phyloP scores from a whole-genome alignment of 2,797 vertebrate species.

The Lemur catta region DNA sequence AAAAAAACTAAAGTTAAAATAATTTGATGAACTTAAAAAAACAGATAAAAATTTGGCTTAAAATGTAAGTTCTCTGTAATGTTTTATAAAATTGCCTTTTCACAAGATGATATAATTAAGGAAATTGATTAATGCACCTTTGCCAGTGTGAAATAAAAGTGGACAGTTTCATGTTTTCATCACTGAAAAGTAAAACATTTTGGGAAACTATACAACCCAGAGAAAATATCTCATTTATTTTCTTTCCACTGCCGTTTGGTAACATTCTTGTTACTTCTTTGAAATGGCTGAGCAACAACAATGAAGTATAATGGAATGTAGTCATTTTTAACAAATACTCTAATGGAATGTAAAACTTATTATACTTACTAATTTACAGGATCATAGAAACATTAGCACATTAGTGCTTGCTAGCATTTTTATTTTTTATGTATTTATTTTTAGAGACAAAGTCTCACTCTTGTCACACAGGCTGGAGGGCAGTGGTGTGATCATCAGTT shows the following conservation, averaged over 20 bases:
- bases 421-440: not conserved
- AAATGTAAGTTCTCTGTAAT: not conserved
- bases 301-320: not conserved
- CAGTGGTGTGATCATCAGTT: too few species aligned
- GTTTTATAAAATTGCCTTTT: constrained; percentile 16
- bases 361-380: not conserved
- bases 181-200: constrained; percentile 8
- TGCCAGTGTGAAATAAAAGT: not conserved
- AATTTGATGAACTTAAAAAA: not conserved
- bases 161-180: not conserved
- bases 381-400: not conserved
- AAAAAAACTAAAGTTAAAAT: not conserved
- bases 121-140: not conserved
- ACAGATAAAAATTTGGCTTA: not conserved
- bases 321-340: not conserved
- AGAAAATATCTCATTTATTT: not conserved
- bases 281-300: not conserved
- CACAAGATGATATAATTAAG: not conserved
- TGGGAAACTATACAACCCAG: not conserved
- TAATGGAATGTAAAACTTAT: not conserved
- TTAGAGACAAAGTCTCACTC: not conserved
- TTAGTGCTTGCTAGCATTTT: not conserved
- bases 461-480: not conserved
- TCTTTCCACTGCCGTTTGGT: not conserved
- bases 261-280: not conserved